Evolutionary conservation across 2,888 invertebrate species (phyloP), one percentile per base, ranked within the genome.

Genomic region (Pandemis corylana): DNA sequence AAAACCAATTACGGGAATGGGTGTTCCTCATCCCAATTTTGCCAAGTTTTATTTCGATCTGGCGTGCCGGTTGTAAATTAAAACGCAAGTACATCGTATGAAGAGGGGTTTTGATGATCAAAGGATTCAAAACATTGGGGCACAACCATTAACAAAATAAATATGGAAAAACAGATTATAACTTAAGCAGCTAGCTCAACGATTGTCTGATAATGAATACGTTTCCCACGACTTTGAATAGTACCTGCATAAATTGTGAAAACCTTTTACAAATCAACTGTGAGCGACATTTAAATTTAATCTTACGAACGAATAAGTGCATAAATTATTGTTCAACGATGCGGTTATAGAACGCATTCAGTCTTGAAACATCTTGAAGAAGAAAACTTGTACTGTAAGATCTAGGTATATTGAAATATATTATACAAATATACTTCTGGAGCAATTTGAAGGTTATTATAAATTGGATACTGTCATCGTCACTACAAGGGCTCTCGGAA

Each of bases 251-350:
- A 36, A 36, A 36, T 51, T 51, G 10, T 12, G 12, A 51, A n/a
- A 4, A 51, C 51, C n/a, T 51, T 51, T 51, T 51, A 51, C 6
- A 51, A 51, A 6, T n/a, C n/a, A n/a, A n/a, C 6, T 41, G 12
- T 42, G 42, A 44, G 15, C 42, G n/a, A 63, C 4, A 63, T 15
- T 63, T 42, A 41, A 61, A 51, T 49, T 28, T 28, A 61, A 69
- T n/a, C 20, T 59, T 65, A 61, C 64, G 49, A 56, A 3, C 64
- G 59, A 56, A 9, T 20, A 56, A 20, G 53, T 74, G 44, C 65
- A 66, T 65, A 69, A 70, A 61, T 61, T 5, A 49, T 28, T 42
- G 51, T 42, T 49, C 44, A 59, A 20, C 64, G 13, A 49, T 49
- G 73, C 59, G 49, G 64, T 12, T 49, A 12, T 0, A 49, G 49